Base-by-base conservation (phyloP, 2,113 vertebrate species). In the Dipodomys spectabilis region DNA sequence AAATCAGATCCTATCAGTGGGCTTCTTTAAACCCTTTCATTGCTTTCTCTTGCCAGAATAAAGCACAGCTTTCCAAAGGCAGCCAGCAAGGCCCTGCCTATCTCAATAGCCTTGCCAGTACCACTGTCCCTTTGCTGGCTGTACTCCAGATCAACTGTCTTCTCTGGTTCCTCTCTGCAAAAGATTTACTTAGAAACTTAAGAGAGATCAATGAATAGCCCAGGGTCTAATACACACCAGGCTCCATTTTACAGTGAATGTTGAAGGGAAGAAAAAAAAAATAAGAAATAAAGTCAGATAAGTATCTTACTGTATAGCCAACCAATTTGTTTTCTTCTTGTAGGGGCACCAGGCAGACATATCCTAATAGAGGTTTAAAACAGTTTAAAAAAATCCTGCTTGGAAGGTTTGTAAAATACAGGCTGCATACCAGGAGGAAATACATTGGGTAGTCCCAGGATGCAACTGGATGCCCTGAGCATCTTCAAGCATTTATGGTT, bases 371-470 rank as follows among this genome's bases (percentile, higher is more conserved):
- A 16, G 11, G 11, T 81, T 90, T 69, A 93, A 44, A 85, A 69
- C 60, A 96, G 67, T 87, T 82, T 93, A 84, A 39, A 39, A 39
- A 94, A 94, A 75, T 68, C 44, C 71, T 84, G n/a, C 71, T 92
- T 93, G 87, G 49, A 84, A 96, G 39, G 7, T 57, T 84, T 86
- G 64, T 39, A 81, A 84, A 94, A 74, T 73, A 86, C 3, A 83
- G 68, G 30, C 79, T 81, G 57, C 19, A 44, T 23, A 35, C 1
- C 69, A 82, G 90, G 62, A 80, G 60, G 75, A 81, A 83, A 22
- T 68, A 30, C 22, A 86, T 27, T 82, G 62, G 32, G 68, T 6
- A 62, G 80, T 93, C 67, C 67, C 62, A 11, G 45, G 6, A 69
- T 25, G 64, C 84, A 91, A 2, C 15, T 60, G 62, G 27, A 15